Evolutionary conservation across 2,888 invertebrate genomes (phyloP).

Genomic region (Coelinius sp.): DNA sequence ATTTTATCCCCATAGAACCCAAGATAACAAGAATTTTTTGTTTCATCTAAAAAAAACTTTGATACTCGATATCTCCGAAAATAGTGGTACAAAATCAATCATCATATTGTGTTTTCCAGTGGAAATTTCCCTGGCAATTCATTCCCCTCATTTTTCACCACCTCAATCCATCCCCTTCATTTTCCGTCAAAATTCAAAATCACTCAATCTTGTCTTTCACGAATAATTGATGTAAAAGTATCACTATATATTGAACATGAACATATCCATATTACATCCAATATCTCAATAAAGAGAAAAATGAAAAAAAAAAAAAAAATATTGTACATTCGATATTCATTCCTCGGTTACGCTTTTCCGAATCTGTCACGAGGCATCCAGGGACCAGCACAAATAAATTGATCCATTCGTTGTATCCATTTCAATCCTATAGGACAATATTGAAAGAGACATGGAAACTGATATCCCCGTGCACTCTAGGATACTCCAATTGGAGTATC

Average conservation of each 20-base stretch:
- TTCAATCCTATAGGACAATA: slow-evolving; percentile 9
- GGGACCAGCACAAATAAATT: slow-evolving; percentile 11
- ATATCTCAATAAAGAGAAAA: neutral
- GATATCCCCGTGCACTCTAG: slow-evolving; percentile 13
- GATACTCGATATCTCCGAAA: too few species aligned
- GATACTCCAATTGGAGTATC: neutral
- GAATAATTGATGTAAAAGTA: neutral
- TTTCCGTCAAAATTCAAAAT: too few species aligned
- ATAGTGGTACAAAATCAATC: too few species aligned
- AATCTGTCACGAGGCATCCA: slow-evolving; percentile 14
- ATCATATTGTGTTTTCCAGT: too few species aligned
- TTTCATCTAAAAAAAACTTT: too few species aligned
- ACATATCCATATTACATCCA: neutral
- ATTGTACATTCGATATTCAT: neutral
- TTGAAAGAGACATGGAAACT: slow-evolving; percentile 18
- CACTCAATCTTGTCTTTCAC: too few species aligned
- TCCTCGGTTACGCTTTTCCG: slow-evolving; percentile 7
- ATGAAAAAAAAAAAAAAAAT: slow-evolving; percentile 8
- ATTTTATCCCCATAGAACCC: too few species aligned
- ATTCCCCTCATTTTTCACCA: too few species aligned
- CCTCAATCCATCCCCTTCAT: too few species aligned
- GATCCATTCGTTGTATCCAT: slow-evolving; percentile 2
- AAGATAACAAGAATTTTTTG: too few species aligned
- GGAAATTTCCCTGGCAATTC: too few species aligned
- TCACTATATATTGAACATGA: neutral